Evolutionary conservation across 1,140 invertebrate species (phyloP).

Genomic region (Schmidtea mediterranea): DNA sequence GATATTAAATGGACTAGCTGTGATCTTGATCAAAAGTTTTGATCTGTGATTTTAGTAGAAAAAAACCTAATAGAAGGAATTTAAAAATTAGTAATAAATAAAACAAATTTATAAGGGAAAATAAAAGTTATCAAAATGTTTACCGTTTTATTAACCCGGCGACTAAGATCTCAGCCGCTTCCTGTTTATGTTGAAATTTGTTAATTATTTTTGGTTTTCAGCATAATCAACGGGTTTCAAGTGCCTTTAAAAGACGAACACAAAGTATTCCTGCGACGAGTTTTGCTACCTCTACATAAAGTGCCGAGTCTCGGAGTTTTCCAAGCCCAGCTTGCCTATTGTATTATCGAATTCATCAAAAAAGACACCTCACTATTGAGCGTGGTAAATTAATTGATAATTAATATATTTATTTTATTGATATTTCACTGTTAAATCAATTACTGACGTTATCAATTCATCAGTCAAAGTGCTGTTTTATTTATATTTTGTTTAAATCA

Average conservation of each 20-base stretch:
- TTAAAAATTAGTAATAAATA: too few species aligned
- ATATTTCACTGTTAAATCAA: too few species aligned
- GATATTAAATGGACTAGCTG: too few species aligned
- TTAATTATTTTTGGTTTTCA: conserved; percentile 20
- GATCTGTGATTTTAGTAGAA: too few species aligned
- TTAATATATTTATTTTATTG: too few species aligned
- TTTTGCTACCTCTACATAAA: conserved; percentile 16
- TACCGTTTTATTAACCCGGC: neutral
- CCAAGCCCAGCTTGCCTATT: conserved; percentile 39
- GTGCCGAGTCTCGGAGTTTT: conserved; percentile 8
- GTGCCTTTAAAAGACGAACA: conserved; percentile 25
- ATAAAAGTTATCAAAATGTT: neutral
- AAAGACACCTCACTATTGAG: conserved; percentile 41
- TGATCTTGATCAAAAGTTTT: too few species aligned
- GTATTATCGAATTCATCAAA: conserved; percentile 79
- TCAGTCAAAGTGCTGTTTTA: too few species aligned
- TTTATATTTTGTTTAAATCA: too few species aligned
- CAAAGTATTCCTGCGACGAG: conserved; percentile 16
- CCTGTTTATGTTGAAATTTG: neutral
- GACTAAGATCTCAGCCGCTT: too few species aligned
- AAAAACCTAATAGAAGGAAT: too few species aligned
- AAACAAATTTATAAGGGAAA: too few species aligned
- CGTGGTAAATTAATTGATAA: conserved; percentile 32
- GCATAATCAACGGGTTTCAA: conserved; percentile 24
- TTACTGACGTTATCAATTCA: too few species aligned